Evolutionary conservation across 2,797 vertebrate genomes (phyloP).

Genomic region (Pristis pectinata): DNA sequence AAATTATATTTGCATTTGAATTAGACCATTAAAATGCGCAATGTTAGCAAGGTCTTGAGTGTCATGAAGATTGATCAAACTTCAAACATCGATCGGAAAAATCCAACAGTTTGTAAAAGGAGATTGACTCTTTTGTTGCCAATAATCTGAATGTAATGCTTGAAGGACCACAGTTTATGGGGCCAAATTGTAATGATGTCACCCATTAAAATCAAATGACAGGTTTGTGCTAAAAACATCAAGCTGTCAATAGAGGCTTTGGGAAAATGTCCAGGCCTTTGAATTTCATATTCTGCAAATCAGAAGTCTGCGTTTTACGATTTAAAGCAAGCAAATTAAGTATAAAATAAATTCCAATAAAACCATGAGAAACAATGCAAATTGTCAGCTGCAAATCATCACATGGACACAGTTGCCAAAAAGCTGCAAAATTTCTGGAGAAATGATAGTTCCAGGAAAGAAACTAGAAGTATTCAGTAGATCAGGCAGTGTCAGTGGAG

Average conservation of each 20-base stretch:
- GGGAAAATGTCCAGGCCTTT: neutral
- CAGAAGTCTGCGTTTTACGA: neutral
- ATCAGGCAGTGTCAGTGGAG: too few relatives aligned
- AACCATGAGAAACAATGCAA: neutral
- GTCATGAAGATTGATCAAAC: neutral
- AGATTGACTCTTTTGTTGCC: neutral
- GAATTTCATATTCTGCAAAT: neutral
- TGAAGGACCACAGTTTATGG: neutral
- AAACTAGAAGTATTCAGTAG: too few relatives aligned
- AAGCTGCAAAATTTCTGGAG: neutral
- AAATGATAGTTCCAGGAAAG: too few relatives aligned
- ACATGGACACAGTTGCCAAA: neutral
- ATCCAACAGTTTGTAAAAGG: neutral
- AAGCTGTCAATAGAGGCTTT: neutral
- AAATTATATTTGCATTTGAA: neutral
- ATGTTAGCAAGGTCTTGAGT: neutral
- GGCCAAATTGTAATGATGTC: neutral
- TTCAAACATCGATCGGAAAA: neutral
- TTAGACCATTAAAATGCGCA: neutral
- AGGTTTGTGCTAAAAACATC: neutral
- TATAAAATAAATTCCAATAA: neutral
- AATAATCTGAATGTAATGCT: too few relatives aligned
- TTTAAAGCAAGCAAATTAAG: neutral
- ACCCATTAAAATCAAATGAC: neutral
- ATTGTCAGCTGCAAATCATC: neutral